Base-by-base conservation (phyloP, 2,888 invertebrate genomes). In the Drosophila vallismaia region DNA sequence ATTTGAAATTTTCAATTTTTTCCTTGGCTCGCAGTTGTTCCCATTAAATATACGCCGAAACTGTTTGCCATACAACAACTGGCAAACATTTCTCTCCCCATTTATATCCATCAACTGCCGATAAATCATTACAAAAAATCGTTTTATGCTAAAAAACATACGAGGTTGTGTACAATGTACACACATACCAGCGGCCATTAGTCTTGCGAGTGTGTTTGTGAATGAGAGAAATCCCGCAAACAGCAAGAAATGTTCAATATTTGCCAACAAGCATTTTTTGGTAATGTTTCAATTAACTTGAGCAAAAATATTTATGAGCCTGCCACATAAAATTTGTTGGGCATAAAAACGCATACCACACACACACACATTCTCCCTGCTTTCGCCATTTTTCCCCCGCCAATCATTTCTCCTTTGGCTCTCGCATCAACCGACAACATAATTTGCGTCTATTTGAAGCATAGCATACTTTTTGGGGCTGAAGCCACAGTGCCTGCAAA, bases 271-370 rank as follows among this genome's bases (percentile, higher is more conserved):
- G 74, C 75, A 75, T 79, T 79, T 81, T 81, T 85, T 74, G 76
- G 79, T 83, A 82, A 83, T 83, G 83, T 83, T 83, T 83, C 83
- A 83, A 83, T 83, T 83, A 83, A 82, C 85, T 82, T 79, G 79
- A 74, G 75, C 76, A 77, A 82, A 79, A 82, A 82, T 85, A 83
- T 83, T 83, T 85, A 83, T 84, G 82, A 67, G 71, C 48, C 48
- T 28, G 51, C 70, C 52, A 31, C 55, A 76, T 78, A 72, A 78
- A 80, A 73, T 75, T 75, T 63, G 64, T 51, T 60, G 56, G 70
- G 76, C 78, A 83, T 80, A 81, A 81, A 83, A 81, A 80, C 54
- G 80, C 68, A 38, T 46, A 26, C 33, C 48, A 45, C n/a, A 49
- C n/a, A 66, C 45, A 10, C 44, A 49, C 28, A 51, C 46, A 44